These are phyloP conservation scores for Zaprionus gabonicus DNA, from an alignment of 1,140 invertebrate genomes.

Conservation along the genomic window DNA sequence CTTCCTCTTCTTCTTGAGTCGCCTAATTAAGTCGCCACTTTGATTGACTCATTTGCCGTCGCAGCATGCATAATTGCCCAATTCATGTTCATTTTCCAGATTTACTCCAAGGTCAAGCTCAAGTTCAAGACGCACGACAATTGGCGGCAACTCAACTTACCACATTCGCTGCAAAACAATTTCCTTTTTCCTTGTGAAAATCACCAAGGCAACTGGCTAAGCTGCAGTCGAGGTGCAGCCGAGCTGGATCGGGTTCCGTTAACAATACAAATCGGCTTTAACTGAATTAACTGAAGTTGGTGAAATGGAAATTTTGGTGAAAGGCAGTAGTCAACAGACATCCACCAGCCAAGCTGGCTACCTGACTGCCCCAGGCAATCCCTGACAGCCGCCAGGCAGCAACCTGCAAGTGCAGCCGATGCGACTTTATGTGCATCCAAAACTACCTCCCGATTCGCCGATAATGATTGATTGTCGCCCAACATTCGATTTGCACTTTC, in stretches of 20 bases:
- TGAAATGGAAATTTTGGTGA: conserved; percentile 59
- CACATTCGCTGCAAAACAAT: conserved; percentile 41
- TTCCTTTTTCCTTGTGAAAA: conserved; percentile 68
- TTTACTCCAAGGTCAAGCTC: conserved; percentile 77
- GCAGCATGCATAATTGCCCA: conserved; percentile 49
- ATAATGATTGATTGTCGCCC: background rate
- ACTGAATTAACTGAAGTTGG: conserved; percentile 16
- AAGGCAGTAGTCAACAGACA: conserved; percentile 42
- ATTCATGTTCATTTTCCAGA: conserved; percentile 36
- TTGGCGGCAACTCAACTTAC: conserved; percentile 15
- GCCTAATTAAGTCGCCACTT: conserved; percentile 14
- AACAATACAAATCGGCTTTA: conserved; percentile 33
- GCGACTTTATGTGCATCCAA: background rate
- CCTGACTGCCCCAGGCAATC: conserved; percentile 45
- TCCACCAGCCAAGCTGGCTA: conserved; percentile 17
- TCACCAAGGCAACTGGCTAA: conserved; percentile 20
- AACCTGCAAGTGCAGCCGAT: background rate
- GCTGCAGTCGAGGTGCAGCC: conserved; percentile 25
- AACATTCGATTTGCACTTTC: background rate
- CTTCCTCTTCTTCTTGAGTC: background rate
- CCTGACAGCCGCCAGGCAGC: conserved; percentile 29
- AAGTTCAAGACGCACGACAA: conserved; percentile 71
- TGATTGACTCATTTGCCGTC: conserved; percentile 48
- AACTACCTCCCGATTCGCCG: background rate
- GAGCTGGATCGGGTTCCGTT: conserved; percentile 55